phyloP scores from a whole-genome alignment of 2,888 invertebrate species.

The Drosophila eohydei region DNA sequence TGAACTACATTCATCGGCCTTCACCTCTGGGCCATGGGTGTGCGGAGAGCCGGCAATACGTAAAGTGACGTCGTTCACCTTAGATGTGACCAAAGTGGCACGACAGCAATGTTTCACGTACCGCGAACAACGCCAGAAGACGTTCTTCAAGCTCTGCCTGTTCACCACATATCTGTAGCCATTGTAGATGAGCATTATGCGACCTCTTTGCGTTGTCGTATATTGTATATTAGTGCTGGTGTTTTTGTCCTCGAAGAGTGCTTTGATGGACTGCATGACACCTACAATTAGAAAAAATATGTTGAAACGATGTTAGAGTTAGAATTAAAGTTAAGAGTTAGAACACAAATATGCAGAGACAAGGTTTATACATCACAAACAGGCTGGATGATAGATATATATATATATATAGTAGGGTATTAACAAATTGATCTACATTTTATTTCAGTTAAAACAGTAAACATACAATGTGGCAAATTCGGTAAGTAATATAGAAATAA shows the following conservation, averaged over 20 bases:
- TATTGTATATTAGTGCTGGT: slow-evolving; percentile 82
- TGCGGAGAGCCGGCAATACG: slow-evolving; percentile 84
- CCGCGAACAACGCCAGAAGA: slow-evolving; percentile 85
- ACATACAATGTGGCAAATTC: slow-evolving; percentile 46
- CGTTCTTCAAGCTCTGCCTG: slow-evolving; percentile 84
- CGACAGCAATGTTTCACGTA: slow-evolving; percentile 85
- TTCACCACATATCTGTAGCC: slow-evolving; percentile 85
- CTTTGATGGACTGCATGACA: slow-evolving; percentile 72
- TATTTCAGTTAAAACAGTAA: slow-evolving; percentile 55
- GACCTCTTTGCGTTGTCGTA: slow-evolving; percentile 84
- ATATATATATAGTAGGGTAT: not conserved
- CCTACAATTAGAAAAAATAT: slow-evolving; percentile 38
- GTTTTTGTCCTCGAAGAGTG: slow-evolving; percentile 80
- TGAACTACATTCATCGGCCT: slow-evolving; percentile 66
- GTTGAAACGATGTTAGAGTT: not conserved
- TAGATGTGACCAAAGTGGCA: slow-evolving; percentile 84
- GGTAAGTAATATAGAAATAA: slow-evolving; percentile 7
- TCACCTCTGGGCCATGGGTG: slow-evolving; percentile 83
- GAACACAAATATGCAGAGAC: not conserved
- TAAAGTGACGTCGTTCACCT: slow-evolving; percentile 80
- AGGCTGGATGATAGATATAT: not conserved
- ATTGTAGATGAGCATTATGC: slow-evolving; percentile 84
- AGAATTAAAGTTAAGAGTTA: not conserved
- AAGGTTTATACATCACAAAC: slow-evolving; percentile 9
- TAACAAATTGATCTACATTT: slow-evolving; percentile 44